Percentiles rank a stretch among this genome's conserved stretches.
phyloP scores from a whole-genome alignment of 2,888 invertebrate genomes.

The Cheilosia urbana region DNA sequence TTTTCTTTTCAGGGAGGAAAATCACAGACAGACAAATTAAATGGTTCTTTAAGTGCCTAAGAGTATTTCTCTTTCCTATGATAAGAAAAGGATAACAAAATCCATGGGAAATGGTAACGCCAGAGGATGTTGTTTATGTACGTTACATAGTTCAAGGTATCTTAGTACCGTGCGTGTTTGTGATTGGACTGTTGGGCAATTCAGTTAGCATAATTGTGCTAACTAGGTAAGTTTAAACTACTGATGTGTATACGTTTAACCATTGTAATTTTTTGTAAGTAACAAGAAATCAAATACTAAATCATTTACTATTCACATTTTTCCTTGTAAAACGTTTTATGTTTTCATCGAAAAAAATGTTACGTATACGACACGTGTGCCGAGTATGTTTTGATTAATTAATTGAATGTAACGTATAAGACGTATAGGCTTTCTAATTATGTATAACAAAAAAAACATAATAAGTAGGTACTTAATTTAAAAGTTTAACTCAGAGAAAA shows the following conservation, averaged over 20 bases:
- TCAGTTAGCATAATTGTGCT: conserved; percentile 85
- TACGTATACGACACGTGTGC: no score
- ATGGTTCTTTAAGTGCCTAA: conserved; percentile 3
- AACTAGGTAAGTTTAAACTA: conserved; percentile 84
- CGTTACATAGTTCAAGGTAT: conserved; percentile 85
- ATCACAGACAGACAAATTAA: background rate
- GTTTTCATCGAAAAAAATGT: no score
- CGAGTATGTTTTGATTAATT: no score
- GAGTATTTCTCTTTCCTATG: conserved; percentile 37
- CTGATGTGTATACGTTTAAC: background rate
- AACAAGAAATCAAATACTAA: background rate
- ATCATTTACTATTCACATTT: no score
- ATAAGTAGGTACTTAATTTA: no score
- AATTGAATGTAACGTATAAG: no score
- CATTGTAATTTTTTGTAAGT: no score
- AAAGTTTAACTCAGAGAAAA: no score
- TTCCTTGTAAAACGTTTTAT: no score
- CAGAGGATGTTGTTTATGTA: conserved; percentile 82
- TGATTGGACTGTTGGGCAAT: conserved; percentile 89
- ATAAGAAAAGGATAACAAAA: conserved; percentile 40
- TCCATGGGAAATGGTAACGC: conserved; percentile 79
- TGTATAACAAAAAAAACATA: no score
- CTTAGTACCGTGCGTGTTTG: conserved; percentile 87
- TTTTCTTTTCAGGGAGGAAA: conserved; percentile 15
- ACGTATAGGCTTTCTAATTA: no score